phyloP scores from a whole-genome alignment of 2,113 vertebrate genomes.

The Raja brachyura region DNA sequence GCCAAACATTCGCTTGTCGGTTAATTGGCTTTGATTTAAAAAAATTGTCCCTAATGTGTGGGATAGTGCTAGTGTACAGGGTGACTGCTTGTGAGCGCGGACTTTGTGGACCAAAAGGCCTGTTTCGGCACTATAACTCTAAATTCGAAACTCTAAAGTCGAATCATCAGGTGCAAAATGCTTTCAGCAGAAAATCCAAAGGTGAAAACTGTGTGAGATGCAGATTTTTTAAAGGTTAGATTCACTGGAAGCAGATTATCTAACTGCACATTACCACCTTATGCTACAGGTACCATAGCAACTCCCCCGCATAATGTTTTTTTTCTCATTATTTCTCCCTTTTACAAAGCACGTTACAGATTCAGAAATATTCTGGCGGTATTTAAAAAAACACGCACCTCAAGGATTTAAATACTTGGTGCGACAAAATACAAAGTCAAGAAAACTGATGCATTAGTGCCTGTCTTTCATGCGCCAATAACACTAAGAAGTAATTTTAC shows the following conservation, averaged over 20 bases:
- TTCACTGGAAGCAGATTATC: conserved; percentile 12
- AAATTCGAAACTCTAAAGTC: too few species aligned
- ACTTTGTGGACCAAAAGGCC: too few species aligned
- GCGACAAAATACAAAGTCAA: neutral
- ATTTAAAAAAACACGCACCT: neutral
- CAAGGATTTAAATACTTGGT: neutral
- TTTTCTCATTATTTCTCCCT: neutral
- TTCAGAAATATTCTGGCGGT: neutral
- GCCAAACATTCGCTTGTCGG: neutral
- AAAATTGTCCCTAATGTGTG: too few species aligned
- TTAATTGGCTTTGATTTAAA: too few species aligned
- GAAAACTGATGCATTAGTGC: too few species aligned
- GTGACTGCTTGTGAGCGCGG: too few species aligned
- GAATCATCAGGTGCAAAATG: neutral
- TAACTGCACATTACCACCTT: neutral
- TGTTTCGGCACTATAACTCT: too few species aligned
- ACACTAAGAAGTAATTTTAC: too few species aligned
- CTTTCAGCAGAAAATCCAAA: neutral
- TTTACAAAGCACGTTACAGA: neutral
- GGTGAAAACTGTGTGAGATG: neutral
- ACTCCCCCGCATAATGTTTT: neutral
- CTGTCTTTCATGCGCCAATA: too few species aligned
- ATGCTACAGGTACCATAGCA: conserved; percentile 9
- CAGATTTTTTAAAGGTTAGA: neutral
- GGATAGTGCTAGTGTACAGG: too few species aligned